Percentiles rank a stretch among this genome's conserved stretches.
These are phyloP conservation scores for Xyrichtys novacula DNA, from an alignment of 2,797 vertebrate genomes.

Conservation along the genomic window DNA sequence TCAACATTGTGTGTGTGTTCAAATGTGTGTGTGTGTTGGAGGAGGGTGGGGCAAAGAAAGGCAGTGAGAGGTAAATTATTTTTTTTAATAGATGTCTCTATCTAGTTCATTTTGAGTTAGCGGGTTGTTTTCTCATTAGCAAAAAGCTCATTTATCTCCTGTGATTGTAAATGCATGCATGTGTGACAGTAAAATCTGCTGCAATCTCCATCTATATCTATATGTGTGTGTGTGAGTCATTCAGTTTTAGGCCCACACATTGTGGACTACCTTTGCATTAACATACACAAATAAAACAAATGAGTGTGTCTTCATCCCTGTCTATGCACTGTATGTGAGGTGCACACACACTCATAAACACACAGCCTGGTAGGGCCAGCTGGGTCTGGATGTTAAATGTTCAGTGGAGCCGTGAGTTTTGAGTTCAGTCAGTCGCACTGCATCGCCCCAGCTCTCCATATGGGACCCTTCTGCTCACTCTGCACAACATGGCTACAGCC, in stretches of 20 bases:
- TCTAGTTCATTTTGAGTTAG: constrained; percentile 52
- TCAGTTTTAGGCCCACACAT: background rate
- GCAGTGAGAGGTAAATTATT: constrained; percentile 29
- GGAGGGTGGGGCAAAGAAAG: background rate
- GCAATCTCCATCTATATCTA: constrained; percentile 28
- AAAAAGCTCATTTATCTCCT: constrained; percentile 68
- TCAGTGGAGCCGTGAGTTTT: constrained; percentile 75
- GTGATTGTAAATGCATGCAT: constrained; percentile 70
- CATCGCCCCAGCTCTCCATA: constrained; percentile 74
- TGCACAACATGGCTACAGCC: constrained; percentile 46
- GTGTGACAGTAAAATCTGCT: constrained; percentile 72
- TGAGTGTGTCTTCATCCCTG: constrained; percentile 10
- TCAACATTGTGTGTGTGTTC: constrained; percentile 12
- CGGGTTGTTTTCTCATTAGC: constrained; percentile 61
- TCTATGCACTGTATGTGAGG: constrained; percentile 36
- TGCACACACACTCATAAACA: constrained; percentile 15
- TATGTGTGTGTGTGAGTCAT: constrained; percentile 15
- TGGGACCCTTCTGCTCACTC: constrained; percentile 71
- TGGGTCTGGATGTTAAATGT: constrained; percentile 79
- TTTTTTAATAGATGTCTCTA: constrained; percentile 32
- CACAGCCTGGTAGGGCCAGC: constrained; percentile 63
- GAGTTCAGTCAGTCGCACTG: constrained; percentile 73
- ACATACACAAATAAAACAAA: constrained; percentile 11
- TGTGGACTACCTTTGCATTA: background rate
- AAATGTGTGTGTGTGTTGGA: background rate